These are phyloP conservation scores for Oceanites oceanicus DNA, from an alignment of 2,113 vertebrate species.

Conservation along the genomic window DNA sequence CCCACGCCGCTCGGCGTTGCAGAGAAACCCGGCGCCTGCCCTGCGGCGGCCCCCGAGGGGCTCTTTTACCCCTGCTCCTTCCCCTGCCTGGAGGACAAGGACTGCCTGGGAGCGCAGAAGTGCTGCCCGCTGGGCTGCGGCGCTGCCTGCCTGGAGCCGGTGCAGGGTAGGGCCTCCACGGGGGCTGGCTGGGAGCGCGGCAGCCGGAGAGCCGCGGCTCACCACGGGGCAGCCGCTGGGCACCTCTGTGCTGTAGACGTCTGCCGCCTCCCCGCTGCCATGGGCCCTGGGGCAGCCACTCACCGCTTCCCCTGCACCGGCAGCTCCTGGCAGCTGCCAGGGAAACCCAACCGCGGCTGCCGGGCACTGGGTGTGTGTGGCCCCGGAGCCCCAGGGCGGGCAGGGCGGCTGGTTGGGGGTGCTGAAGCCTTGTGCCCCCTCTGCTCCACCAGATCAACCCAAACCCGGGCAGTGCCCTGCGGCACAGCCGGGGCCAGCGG, in stretches of 20 bases:
- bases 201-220: neutral
- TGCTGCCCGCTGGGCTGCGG: conserved; percentile 16
- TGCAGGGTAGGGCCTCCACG: neutral
- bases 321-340: neutral
- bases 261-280: neutral
- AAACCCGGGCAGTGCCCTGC: neutral
- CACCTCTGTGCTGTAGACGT: neutral
- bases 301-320: neutral
- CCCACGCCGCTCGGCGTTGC: neutral
- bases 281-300: too few relatives aligned
- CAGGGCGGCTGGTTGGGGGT: neutral
- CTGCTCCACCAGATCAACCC: neutral
- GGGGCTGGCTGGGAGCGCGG: neutral
- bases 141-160: conserved; percentile 9
- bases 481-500: neutral
- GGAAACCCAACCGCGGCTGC: rapidly evolving
- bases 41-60: neutral
- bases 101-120: conserved; percentile 15
- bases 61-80: conserved; percentile 13
- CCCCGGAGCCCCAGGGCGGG: neutral
- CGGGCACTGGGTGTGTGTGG: neutral
- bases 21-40: conserved; percentile 30
- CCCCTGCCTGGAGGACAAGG: conserved; percentile 34
- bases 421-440: neutral
- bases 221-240: rapidly evolving